A percentile compares a stretch with the other conserved stretches of the same genome.
phyloP scores from a whole-genome alignment of 1,140 invertebrate genomes.

The Drosophila pectinifera region DNA sequence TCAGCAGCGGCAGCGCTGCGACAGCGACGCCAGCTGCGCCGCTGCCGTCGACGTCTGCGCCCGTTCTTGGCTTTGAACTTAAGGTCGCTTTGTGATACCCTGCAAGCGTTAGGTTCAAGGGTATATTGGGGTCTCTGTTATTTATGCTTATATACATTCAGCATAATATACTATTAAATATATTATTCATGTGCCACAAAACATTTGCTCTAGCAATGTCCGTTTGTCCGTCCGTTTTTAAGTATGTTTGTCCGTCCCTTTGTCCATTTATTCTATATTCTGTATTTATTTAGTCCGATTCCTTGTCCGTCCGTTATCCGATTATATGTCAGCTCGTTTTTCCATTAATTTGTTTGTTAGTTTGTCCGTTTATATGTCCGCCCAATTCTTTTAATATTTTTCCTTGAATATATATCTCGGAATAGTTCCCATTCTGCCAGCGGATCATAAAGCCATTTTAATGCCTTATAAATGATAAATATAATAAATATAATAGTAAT shows the following conservation, averaged over 20 bases:
- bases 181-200: too few species aligned
- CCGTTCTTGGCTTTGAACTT: conserved; percentile 80
- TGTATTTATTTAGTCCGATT: not conserved
- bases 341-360: not conserved
- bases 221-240: not conserved
- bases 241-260: not conserved
- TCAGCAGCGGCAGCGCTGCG: conserved; percentile 45
- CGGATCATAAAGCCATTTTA: too few species aligned
- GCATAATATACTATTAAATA: too few species aligned
- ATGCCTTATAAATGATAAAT: too few species aligned
- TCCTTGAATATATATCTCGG: too few species aligned
- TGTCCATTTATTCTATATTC: not conserved
- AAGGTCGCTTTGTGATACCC: conserved; percentile 49
- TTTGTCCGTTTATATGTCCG: not conserved
- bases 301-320: not conserved
- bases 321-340: not conserved
- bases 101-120: not conserved
- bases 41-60: conserved; percentile 10
- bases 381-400: too few species aligned
- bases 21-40: conserved; percentile 1
- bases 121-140: not conserved
- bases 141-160: too few species aligned
- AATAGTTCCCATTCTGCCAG: too few species aligned
- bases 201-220: too few species aligned
- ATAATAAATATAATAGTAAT: too few species aligned